phyloP scores from a whole-genome alignment of 2,888 invertebrate species.

The Zygaena filipendulae region DNA sequence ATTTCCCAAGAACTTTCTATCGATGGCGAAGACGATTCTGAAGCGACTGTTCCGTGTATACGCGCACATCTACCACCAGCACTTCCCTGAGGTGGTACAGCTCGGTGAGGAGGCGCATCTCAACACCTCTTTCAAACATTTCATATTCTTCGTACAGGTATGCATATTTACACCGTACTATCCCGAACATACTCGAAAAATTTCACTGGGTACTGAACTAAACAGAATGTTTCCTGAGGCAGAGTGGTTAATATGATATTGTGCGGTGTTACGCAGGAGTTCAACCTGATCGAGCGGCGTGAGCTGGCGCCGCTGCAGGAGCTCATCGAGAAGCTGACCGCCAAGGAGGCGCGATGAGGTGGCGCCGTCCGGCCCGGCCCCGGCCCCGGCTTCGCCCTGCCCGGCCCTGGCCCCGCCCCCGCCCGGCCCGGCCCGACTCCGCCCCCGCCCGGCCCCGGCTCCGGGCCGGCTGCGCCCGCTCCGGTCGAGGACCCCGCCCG shows the following conservation, averaged over 20 bases:
- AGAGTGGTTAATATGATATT: neutral
- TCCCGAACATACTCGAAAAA: neutral
- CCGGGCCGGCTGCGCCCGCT: constrained; percentile 1
- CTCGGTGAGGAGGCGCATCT: constrained; percentile 98
- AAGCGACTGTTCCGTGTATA: constrained; percentile 98
- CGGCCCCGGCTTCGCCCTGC: neutral
- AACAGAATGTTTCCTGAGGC: neutral
- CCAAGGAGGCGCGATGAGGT: constrained; percentile 85
- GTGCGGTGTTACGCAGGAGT: too few species aligned
- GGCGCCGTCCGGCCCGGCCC: neutral
- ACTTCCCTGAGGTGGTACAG: constrained; percentile 97
- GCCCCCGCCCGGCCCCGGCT: neutral
- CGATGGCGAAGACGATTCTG: constrained; percentile 97
- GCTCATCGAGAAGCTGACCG: constrained; percentile 94
- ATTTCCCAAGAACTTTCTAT: constrained; percentile 96
- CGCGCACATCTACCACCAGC: constrained; percentile 99
- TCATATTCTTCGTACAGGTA: constrained; percentile 96
- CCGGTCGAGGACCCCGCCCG: too few species aligned
- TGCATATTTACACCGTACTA: too few species aligned
- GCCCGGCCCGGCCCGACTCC: too few species aligned
- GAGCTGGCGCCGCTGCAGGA: constrained; percentile 98
- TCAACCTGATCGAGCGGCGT: constrained; percentile 94
- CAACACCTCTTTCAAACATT: constrained; percentile 99
- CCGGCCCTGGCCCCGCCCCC: neutral
- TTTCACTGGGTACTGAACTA: neutral